Evolutionary conservation across 2,888 invertebrate genomes (phyloP), one percentile per base, ranked within the genome.

Genomic region (Ormia ochracea): DNA sequence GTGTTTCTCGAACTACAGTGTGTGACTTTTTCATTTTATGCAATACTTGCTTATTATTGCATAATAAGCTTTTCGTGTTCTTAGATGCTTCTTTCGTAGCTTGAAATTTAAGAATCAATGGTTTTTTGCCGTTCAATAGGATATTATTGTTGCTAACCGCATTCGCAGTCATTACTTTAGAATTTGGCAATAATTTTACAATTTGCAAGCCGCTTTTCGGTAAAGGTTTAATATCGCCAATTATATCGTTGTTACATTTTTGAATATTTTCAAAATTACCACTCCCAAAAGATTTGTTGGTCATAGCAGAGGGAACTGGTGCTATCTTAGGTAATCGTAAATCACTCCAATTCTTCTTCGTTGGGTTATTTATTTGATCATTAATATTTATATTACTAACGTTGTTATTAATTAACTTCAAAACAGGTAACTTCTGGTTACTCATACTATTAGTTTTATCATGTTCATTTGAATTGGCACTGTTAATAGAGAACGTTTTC

Each of bases 181-280:
- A 54, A 17, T 66, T 76, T 12, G 80, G 80, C n/a, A 80, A 48
- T 19, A 76, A 19, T 76, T 80, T 80, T 10, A 80, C 12, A n/a
- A 80, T 76, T 76, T 80, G 80, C 12, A 80, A 43, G 1, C 76
- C 66, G 41, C 17, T 56, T 61, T 63, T 76, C 1, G 66, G 76
- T n/a, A 68, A 21, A 14, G 72, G 61, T 12, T 76, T 61, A 6
- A 76, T 12, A 23, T 76, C 54, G 1, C 5, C 23, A n/a, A n/a
- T 45, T 45, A 50, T 58, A 26, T 28, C 43, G 59, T 19, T 4
- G 3, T 2, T 26, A 12, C 12, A 21, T 28, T 54, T 75, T 14
- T 36, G 43, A 9, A 21, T n/a, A 33, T 41, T 56, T 14, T 17
- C 3, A 7, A 68, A 48, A 36, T 12, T 72, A 19, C 72, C 23